These are phyloP conservation scores for Lanius ludovicianus DNA, from an alignment of 2,113 vertebrate genomes.

Conservation along the genomic window DNA sequence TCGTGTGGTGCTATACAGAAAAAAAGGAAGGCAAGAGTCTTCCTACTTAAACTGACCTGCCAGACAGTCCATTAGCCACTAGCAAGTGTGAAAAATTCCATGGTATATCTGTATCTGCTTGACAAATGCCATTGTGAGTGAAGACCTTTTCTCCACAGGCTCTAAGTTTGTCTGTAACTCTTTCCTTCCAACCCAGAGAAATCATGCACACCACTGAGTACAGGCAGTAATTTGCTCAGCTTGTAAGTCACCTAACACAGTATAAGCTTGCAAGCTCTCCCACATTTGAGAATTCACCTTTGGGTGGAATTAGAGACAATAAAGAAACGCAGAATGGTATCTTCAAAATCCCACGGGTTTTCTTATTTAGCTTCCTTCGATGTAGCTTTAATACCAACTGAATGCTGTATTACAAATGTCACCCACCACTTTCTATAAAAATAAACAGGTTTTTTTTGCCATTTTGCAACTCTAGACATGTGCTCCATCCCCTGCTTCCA, in stretches of 20 bases:
- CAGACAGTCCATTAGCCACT: not conserved
- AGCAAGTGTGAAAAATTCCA: not conserved
- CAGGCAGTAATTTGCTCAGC: not conserved
- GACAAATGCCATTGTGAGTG: not conserved
- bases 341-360: not conserved
- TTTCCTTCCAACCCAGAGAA: not conserved
- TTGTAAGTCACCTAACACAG: not conserved
- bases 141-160: not conserved
- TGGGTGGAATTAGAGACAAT: not conserved
- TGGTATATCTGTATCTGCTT: not conserved
- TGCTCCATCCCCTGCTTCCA: not conserved
- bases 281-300: not conserved
- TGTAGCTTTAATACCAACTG: not conserved
- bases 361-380: not conserved
- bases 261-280: not conserved
- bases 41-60: not conserved
- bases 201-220: not conserved
- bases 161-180: not conserved
- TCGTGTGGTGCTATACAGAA: not conserved
- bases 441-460: not conserved
- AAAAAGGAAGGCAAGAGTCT: not conserved
- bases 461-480: not conserved
- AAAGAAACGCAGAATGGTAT: not conserved
- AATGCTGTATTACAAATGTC: not conserved
- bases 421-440: not conserved